Percentiles rank a stretch among this genome's conserved stretches.
phyloP scores from a whole-genome alignment of 2,113 vertebrate species.

The Pterophyllum scalare region DNA sequence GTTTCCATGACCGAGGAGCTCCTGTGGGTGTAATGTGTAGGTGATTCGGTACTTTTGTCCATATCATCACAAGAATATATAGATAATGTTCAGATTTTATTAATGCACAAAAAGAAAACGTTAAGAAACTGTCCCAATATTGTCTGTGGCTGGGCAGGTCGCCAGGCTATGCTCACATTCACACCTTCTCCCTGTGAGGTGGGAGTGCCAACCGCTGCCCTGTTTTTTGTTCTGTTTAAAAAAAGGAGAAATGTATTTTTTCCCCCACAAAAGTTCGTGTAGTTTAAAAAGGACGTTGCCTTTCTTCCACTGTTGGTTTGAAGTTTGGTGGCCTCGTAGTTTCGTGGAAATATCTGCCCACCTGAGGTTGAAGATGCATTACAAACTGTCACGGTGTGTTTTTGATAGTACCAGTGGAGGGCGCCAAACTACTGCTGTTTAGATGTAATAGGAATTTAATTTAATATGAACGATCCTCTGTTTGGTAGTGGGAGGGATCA shows the following conservation, averaged over 20 bases:
- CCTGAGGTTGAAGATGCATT: conserved; percentile 1
- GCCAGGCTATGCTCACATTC: not conserved
- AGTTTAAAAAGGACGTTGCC: not conserved
- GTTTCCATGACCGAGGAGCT: not conserved
- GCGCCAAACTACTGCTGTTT: not conserved
- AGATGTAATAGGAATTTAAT: too few species aligned
- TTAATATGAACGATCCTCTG: not conserved
- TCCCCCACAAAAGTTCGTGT: fast-evolving
- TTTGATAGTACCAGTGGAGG: not conserved
- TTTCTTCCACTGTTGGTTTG: not conserved
- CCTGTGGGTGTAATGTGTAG: too few species aligned
- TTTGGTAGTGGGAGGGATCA: not conserved
- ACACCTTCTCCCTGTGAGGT: not conserved
- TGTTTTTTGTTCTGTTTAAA: not conserved
- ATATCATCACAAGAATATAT: not conserved
- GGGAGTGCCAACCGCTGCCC: fast-evolving
- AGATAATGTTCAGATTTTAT: not conserved
- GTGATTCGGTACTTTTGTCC: too few species aligned
- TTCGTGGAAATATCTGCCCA: not conserved
- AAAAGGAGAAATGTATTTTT: not conserved
- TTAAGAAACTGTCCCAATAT: not conserved
- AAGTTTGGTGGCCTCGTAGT: not conserved
- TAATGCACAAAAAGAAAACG: not conserved
- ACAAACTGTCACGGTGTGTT: not conserved
- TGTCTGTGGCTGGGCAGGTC: not conserved